Percentiles rank a stretch among this genome's conserved stretches.
Conservation (phyloP, 2,113 vertebrate genomes). For the Campylomormyrus tamandua region DNA sequence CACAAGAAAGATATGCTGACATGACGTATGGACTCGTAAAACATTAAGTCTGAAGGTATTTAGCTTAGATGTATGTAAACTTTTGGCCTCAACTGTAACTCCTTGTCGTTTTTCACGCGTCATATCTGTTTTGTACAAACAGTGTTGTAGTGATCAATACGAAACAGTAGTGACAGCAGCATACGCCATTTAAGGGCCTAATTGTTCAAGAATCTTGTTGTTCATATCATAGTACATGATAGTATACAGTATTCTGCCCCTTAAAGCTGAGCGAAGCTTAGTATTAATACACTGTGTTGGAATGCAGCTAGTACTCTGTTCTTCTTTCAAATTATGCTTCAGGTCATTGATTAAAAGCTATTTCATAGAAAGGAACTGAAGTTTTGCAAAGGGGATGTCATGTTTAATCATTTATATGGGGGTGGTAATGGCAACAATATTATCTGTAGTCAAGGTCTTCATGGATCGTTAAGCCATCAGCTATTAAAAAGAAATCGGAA, state of each 20-base stretch:
- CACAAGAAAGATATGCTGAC: neutral
- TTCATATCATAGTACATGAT: neutral
- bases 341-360: neutral
- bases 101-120: neutral
- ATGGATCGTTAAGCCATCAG: slow-evolving; percentile 16
- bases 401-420: slow-evolving; percentile 16
- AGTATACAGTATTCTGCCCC: neutral
- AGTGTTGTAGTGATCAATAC: neutral
- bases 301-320: neutral
- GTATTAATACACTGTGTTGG: neutral
- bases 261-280: neutral
- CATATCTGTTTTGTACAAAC: neutral
- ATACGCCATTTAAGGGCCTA: neutral
- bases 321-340: neutral
- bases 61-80: neutral
- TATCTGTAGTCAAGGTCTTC: slow-evolving; percentile 17
- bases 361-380: neutral
- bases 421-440: neutral
- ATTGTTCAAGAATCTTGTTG: neutral
- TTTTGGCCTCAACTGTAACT: neutral
- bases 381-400: neutral
- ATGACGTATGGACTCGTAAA: neutral
- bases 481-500: slow-evolving; percentile 2
- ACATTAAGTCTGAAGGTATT: neutral
- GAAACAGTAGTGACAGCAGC: neutral